Base-by-base conservation (phyloP, 2,113 vertebrate genomes). In the Trematomus loennbergii region DNA sequence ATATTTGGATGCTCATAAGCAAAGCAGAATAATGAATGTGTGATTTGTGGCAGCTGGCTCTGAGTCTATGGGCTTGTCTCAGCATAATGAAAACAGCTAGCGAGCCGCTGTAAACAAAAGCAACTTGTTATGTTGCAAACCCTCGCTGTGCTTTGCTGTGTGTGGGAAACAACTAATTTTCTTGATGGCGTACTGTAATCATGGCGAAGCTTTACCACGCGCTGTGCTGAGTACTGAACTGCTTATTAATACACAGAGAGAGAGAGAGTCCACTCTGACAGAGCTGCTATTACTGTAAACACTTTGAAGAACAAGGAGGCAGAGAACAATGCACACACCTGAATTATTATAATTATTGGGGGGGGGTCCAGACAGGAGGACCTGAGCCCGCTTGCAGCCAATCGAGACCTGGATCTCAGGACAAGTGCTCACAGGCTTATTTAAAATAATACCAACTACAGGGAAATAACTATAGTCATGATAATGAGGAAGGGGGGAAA, bases 1-100 rank as follows among this genome's bases (percentile, higher is more conserved):
- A 96, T 95, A 97, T 96, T 97, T 96, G 95, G 94, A 95, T 95
- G 93, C 94, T 95, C 91, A 93, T 49, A 93, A 94, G 95, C 94
- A 92, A 95, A 95, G 94, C 93, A 95, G 89, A 94, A 95, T 95
- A 95, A 95, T 94, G 94, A 95, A 95, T 84, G 93, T 83, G 95
- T 89, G 85, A 90, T 91, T 92, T 94, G 87, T 91, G 92, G 91
- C 93, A 94, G 94, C 88, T 96, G 89, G 92, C 95, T 96, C 92
- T 73, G 94, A 93, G 96, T 94, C 91, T 94, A 15, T 92, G 92
- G 93, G 90, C 94, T 89, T 71, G 85, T 88, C 92, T 90, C 94
- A 40, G 91, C 91, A 88, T 94, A 94, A 94, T 94, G 93, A 96
- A 96, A 92, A 95, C 94, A 93, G 96, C 88, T 25, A 85, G 87